Conservation (phyloP, 2,888 invertebrate genomes). For the Tortricodes alternella region DNA sequence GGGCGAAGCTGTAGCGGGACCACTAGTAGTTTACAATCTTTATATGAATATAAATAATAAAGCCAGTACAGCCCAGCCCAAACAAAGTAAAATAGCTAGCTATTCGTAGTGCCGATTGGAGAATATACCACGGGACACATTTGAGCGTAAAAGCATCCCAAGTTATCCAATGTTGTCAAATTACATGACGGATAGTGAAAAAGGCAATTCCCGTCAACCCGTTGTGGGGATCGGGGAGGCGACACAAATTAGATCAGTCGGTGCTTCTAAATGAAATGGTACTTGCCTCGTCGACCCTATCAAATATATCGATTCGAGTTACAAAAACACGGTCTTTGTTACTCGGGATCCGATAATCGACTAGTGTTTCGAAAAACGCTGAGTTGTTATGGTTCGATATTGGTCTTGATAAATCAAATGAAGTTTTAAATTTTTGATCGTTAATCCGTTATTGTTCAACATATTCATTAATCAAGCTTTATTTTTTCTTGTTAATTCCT, state of each 20-base stretch:
- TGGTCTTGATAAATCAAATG: too few species aligned
- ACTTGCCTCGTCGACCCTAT: conserved; percentile 19
- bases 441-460: too few species aligned
- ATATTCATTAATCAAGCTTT: too few species aligned
- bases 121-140: neutral
- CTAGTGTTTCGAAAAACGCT: too few species aligned
- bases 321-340: conserved; percentile 16
- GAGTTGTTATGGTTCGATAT: too few species aligned
- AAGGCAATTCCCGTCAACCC: conserved; percentile 29
- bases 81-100: too few species aligned
- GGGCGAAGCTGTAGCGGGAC: too few species aligned
- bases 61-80: too few species aligned
- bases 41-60: too few species aligned
- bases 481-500: too few species aligned
- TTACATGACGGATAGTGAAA: conserved; percentile 30
- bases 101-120: conserved; percentile 6
- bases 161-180: conserved; percentile 23
- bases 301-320: conserved; percentile 24
- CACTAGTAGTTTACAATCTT: too few species aligned
- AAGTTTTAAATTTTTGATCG: too few species aligned
- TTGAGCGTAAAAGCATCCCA: conserved; percentile 15
- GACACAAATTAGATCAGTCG: conserved; percentile 27
- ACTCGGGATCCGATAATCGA: neutral
- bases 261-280: conserved; percentile 28
- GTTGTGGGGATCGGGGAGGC: conserved; percentile 19